These are phyloP conservation scores for Tiliacea citrago DNA, from an alignment of 2,888 invertebrate genomes.

Conservation along the genomic window DNA sequence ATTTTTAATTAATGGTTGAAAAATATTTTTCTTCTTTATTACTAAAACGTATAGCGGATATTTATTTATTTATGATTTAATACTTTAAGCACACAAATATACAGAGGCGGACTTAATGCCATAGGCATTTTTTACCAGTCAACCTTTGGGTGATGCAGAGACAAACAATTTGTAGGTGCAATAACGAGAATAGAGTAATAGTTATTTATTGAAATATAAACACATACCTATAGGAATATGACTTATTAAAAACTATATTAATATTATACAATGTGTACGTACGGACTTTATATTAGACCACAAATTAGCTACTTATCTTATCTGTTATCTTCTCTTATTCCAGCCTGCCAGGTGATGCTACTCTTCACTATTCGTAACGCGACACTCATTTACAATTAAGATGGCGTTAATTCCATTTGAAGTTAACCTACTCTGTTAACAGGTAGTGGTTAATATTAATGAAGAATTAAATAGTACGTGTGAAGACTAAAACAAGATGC, in stretches of 20 bases:
- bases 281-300: neutral
- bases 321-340: too few relatives aligned
- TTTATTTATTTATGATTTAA: neutral
- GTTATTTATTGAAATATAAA: neutral
- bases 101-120: neutral
- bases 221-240: neutral
- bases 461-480: constrained; percentile 7
- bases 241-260: too few relatives aligned
- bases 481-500: neutral
- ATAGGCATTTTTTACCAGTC: neutral
- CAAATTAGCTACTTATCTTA: constrained; percentile 6
- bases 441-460: constrained; percentile 3
- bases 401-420: constrained; percentile 27
- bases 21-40: too few relatives aligned
- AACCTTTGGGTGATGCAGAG: neutral
- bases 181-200: neutral
- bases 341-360: constrained; percentile 17
- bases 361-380: constrained; percentile 13
- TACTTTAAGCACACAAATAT: neutral
- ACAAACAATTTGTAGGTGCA: neutral
- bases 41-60: too few relatives aligned
- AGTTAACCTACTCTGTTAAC: neutral
- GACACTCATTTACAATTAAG: constrained; percentile 23
- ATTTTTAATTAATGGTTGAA: too few relatives aligned
- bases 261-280: too few relatives aligned